Evolutionary conservation across 2,113 vertebrate species (phyloP).

Genomic region (Drymodes brunneopygia): DNA sequence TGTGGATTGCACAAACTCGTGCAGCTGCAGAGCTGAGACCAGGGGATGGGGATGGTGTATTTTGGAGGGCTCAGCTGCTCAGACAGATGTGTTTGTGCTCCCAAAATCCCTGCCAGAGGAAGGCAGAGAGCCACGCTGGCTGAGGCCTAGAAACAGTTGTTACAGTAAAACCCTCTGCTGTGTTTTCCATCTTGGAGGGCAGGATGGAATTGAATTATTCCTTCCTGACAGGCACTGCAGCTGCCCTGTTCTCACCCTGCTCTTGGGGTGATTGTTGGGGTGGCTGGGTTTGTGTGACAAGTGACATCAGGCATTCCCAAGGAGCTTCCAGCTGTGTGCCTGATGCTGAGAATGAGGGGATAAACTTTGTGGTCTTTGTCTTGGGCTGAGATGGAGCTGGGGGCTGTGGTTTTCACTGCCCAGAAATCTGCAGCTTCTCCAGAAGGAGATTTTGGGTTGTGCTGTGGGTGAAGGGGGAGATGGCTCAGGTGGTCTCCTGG

Average conservation of each 20-base stretch:
- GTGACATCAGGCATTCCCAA: neutral
- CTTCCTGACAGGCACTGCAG: neutral
- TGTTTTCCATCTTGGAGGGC: neutral
- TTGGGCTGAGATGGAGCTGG: neutral
- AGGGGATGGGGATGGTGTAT: neutral
- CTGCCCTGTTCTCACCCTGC: neutral
- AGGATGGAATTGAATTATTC: neutral
- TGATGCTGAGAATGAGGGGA: neutral
- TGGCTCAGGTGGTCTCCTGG: neutral
- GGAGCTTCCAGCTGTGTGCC: fast-evolving
- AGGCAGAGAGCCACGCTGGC: neutral
- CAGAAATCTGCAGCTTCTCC: neutral
- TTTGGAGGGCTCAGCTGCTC: neutral
- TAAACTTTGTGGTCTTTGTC: neutral
- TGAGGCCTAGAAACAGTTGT: neutral
- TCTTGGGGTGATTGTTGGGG: neutral
- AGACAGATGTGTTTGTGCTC: neutral
- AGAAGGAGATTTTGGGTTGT: neutral
- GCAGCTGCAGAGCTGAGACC: neutral
- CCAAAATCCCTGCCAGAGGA: neutral
- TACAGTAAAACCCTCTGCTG: neutral
- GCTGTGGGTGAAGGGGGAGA: too few species aligned
- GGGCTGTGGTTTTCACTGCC: neutral
- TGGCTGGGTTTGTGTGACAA: neutral
- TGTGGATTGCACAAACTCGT: neutral